Percentiles rank a stretch among this genome's conserved stretches.
phyloP scores from a whole-genome alignment of 2,888 invertebrate species.

The Drosophila anomelani region DNA sequence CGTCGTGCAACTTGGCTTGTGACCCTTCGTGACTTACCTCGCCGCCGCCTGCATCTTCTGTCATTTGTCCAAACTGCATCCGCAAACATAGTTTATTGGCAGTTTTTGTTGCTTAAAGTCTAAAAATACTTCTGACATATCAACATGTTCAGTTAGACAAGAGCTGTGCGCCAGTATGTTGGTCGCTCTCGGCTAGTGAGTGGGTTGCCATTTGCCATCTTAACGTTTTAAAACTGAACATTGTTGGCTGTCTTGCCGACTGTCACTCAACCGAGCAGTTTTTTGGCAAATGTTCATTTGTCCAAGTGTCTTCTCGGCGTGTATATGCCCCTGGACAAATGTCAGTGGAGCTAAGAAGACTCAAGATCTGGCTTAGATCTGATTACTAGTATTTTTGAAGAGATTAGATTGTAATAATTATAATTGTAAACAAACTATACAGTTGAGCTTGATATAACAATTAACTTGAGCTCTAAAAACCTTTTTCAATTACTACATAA shows the following conservation, averaged over 20 bases:
- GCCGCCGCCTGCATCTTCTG: slow-evolving; percentile 53
- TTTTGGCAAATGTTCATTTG: slow-evolving; percentile 66
- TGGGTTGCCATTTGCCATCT: slow-evolving; percentile 64
- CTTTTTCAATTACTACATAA: background rate
- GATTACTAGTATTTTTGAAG: background rate
- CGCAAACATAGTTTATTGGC: slow-evolving; percentile 70
- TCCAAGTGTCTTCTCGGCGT: slow-evolving; percentile 50
- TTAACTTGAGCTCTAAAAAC: background rate
- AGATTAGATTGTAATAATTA: background rate
- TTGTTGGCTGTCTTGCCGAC: slow-evolving; percentile 79
- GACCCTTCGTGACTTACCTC: slow-evolving; percentile 17
- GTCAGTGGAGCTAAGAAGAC: slow-evolving; percentile 4
- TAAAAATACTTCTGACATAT: slow-evolving; percentile 78
- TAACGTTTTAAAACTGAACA: slow-evolving; percentile 74
- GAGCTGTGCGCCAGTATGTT: slow-evolving; percentile 30
- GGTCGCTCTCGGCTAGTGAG: slow-evolving; percentile 25
- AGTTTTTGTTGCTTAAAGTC: slow-evolving; percentile 77
- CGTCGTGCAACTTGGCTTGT: slow-evolving; percentile 66
- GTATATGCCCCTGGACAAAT: slow-evolving; percentile 4
- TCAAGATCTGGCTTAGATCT: background rate
- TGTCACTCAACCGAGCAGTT: slow-evolving; percentile 71
- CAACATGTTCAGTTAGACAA: slow-evolving; percentile 66
- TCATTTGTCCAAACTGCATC: slow-evolving; percentile 77
- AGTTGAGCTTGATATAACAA: background rate
- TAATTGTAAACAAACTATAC: background rate